phyloP scores from a whole-genome alignment of 2,888 invertebrate species.

The Eledona agricola region DNA sequence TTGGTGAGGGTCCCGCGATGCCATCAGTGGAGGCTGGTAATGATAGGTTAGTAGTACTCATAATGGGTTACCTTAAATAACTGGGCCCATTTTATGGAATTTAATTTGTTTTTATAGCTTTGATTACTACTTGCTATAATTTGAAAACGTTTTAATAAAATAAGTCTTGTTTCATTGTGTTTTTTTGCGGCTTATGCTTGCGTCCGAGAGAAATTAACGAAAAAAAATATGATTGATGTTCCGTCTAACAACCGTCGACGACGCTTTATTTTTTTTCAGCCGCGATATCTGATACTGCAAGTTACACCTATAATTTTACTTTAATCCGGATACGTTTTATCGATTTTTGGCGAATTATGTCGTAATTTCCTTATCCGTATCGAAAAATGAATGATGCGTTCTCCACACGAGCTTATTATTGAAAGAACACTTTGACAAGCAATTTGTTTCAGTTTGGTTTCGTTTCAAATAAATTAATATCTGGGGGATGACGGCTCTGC shows the following conservation, averaged over 20 bases:
- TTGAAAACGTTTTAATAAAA: slow-evolving; percentile 63
- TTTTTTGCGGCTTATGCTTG: slow-evolving; percentile 46
- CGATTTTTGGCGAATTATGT: slow-evolving; percentile 57
- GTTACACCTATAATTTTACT: slow-evolving; percentile 56
- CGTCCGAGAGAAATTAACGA: slow-evolving; percentile 43
- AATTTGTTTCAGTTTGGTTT: slow-evolving; percentile 59
- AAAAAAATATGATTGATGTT: slow-evolving; percentile 55
- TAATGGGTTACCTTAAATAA: slow-evolving; percentile 63
- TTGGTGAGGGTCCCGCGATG: slow-evolving; percentile 50
- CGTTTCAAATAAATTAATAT: slow-evolving; percentile 40
- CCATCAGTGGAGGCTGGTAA: slow-evolving; percentile 58
- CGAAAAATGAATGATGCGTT: slow-evolving; percentile 61
- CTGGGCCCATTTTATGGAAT: slow-evolving; percentile 62
- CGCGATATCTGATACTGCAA: slow-evolving; percentile 48
- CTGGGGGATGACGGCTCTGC: background rate
- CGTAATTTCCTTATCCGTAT: slow-evolving; percentile 62
- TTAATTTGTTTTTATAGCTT: slow-evolving; percentile 65
- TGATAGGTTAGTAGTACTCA: slow-evolving; percentile 61
- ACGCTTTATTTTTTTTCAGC: slow-evolving; percentile 43
- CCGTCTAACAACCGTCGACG: slow-evolving; percentile 50
- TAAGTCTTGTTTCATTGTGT: slow-evolving; percentile 53
- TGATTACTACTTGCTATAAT: slow-evolving; percentile 63
- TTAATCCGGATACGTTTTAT: slow-evolving; percentile 56
- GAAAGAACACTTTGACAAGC: slow-evolving; percentile 61
- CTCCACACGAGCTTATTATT: slow-evolving; percentile 63